Evolutionary conservation across 1,140 invertebrate species (phyloP), one percentile per base, ranked within the genome.

Genomic region (Papilio dardanus): DNA sequence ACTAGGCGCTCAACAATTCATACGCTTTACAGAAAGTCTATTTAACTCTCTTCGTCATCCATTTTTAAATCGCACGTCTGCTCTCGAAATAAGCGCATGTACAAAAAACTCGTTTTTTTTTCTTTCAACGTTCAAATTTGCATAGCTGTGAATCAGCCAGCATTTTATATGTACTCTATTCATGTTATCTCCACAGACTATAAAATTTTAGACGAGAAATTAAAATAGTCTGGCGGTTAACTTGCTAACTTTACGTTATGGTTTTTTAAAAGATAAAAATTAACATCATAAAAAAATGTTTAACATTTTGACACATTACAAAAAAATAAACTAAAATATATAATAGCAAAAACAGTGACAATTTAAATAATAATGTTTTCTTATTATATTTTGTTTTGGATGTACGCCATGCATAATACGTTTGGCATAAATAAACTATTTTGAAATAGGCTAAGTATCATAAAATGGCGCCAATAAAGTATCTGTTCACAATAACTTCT

Each of bases 391-490:
- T 62, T 30, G 8, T 62, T 69, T 69, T 69, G 67, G 67, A 40
- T 24, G 14, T 10, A 40, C 35, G 67, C 67, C 67, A 69, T 69
- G 21, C 66, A 37, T 58, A 58, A 58, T 50, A 28, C 10, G 12
- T 28, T 62, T 62, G 24, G 24, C 24, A 28, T 69, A 42, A 69
- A 69, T 69, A 42, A 42, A 69, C 67, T 35, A 69, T 69, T 40
- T 69, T 14, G n/a, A 69, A 69, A 40, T 40, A 40, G 67, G 31
- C n/a, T 69, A 69, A 69, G 67, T 69, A 21, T 21, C 19, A 69
- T 40, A 37, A 7, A 37, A 40, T 69, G 67, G 67, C 35, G 67
- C 67, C 67, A 69, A 69, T 69, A 69, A 69, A 24, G 19, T 69
- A 21, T 69, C 19, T 69, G 8, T 35, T 35, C n/a, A 21, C 67